Percentiles rank a stretch among this genome's conserved stretches.
phyloP scores from a whole-genome alignment of 2,797 vertebrate species.

The Cyclura pinguis region DNA sequence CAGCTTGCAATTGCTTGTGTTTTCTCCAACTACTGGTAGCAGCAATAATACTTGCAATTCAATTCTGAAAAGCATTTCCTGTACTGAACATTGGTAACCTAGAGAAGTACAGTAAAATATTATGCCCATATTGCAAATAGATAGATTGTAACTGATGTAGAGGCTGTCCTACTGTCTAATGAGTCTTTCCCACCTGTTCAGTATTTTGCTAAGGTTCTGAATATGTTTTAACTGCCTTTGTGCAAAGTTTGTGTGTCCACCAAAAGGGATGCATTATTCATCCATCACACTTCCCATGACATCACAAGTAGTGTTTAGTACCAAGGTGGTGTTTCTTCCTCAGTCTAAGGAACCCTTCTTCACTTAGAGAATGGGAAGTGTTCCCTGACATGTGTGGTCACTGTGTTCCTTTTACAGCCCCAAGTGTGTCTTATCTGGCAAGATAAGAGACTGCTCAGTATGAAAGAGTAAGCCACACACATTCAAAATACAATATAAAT shows the following conservation, averaged over 20 bases:
- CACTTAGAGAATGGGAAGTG: not conserved
- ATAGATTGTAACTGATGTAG: not conserved
- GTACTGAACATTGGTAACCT: not conserved
- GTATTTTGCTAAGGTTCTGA: not conserved
- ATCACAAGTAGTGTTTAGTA: not conserved
- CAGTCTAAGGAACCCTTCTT: not conserved
- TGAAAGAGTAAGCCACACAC: conserved; percentile 62
- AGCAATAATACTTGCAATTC: not conserved
- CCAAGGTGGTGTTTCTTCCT: not conserved
- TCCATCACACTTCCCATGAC: not conserved
- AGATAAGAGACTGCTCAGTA: conserved; percentile 60
- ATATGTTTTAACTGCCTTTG: not conserved
- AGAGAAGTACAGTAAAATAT: not conserved
- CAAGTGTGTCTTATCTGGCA: conserved; percentile 60
- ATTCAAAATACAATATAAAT: conserved; percentile 71
- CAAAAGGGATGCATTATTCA: not conserved
- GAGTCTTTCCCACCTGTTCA: too few species aligned
- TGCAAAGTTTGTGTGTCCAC: not conserved
- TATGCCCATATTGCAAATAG: not conserved
- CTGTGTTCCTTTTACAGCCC: conserved; percentile 15
- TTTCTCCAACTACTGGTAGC: too few species aligned
- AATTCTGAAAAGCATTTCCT: not conserved
- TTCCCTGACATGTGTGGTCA: not conserved
- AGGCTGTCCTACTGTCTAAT: not conserved
- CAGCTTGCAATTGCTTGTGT: too few species aligned